Base-by-base conservation (phyloP, 2,888 invertebrate species). In the Prenolepis imparis region DNA sequence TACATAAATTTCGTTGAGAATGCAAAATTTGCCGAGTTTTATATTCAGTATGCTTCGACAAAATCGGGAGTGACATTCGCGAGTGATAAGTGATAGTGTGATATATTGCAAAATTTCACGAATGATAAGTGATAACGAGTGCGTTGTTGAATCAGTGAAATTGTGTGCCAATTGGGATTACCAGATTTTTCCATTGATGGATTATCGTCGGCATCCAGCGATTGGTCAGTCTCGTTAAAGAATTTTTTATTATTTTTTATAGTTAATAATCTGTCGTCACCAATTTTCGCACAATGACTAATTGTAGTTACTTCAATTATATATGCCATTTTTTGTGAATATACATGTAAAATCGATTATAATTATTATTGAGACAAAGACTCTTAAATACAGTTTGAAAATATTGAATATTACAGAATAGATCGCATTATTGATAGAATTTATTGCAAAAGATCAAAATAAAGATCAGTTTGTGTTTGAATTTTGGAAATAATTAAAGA, bases 61-160 rank as follows among this genome's bases (percentile, higher is more conserved):
- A 24, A 15, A 41, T 39, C 66, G 41, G 21, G 0, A 44, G 18
- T 18, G 36, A 24, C 3, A 9, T 36, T 64, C 36, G 36, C 2
- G 36, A 12, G n/a, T 64, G 21, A 39, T 41, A 21, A 66, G 39
- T 39, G 18, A 66, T 41, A 48, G 3, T 0, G 15, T 66, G 41
- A 21, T 6, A 39, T 5, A 36, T 44, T 15, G 66, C 0, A 11
- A 32, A 21, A 55, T 52, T 52, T 70, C 24, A 21, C 15, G n/a
- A 68, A 0, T 55, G 21, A 55, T n/a, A 32, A 68, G n/a, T 52
- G 48, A 68, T 12, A 32, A n/a, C n/a, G n/a, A 52, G 11, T 68
- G 28, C 68, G 21, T 64, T 39, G 48, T 32, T 52, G 52, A 12
- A 68, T n/a, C 48, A 48, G 18, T 67, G 28, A 44, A 21, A 70